Percentiles rank a stretch among this genome's conserved stretches.
phyloP scores from a whole-genome alignment of 2,113 vertebrate species.

The Trematomus loennbergii region DNA sequence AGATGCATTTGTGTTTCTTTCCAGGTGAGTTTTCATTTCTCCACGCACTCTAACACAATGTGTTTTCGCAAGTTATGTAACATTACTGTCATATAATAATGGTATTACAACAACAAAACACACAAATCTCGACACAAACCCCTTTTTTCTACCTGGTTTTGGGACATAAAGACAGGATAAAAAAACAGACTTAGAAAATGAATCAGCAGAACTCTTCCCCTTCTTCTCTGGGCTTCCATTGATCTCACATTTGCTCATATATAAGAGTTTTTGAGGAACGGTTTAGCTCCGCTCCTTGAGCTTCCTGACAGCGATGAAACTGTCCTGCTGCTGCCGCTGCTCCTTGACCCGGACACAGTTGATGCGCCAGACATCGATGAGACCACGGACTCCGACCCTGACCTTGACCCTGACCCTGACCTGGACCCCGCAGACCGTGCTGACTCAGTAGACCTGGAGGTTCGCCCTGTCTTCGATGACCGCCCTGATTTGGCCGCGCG shows the following conservation, averaged over 20 bases:
- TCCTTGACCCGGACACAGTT: slow-evolving; percentile 11
- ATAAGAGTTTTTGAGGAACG: slow-evolving; percentile 70
- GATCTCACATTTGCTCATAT: slow-evolving; percentile 48
- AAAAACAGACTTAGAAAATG: no score
- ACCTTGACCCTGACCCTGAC: not conserved
- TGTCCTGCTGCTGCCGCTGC: slow-evolving; percentile 39
- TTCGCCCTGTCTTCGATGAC: not conserved
- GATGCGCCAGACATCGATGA: slow-evolving; percentile 53
- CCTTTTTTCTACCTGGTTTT: no score
- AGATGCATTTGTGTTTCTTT: no score
- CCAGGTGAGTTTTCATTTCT: no score
- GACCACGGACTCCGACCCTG: slow-evolving; percentile 27
- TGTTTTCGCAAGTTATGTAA: no score
- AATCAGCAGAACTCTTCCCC: no score
- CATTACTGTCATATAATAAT: no score
- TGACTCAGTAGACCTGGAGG: not conserved
- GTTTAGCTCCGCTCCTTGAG: slow-evolving; percentile 18
- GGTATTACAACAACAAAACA: no score
- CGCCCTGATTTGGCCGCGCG: not conserved
- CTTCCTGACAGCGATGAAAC: slow-evolving; percentile 49
- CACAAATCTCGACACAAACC: no score
- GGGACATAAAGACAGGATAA: no score
- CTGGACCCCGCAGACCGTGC: slow-evolving; percentile 2
- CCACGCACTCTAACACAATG: no score
- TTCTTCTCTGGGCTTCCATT: no score